Conservation (phyloP, 2,888 invertebrate species). For the Octodonta nipae region DNA sequence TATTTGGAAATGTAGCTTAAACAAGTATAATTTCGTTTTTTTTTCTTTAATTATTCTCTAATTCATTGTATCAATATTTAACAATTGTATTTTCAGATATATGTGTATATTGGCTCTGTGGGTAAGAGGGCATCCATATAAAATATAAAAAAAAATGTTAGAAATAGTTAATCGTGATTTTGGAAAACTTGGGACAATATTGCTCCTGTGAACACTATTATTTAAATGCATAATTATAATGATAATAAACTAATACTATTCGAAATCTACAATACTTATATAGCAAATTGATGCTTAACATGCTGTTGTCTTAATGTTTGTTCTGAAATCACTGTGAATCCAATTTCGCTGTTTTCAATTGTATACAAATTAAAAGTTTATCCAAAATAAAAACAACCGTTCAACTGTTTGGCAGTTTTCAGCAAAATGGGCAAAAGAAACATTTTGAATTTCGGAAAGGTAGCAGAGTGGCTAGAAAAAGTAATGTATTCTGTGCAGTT, state of each 20-base stretch:
- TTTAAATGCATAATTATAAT: too few relatives aligned
- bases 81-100: slow-evolving; percentile 26
- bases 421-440: slow-evolving; percentile 19
- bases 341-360: slow-evolving; percentile 26
- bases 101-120: slow-evolving; percentile 34
- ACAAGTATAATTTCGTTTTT: slow-evolving; percentile 17
- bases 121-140: slow-evolving; percentile 33
- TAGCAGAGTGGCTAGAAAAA: slow-evolving; percentile 16
- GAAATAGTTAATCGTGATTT: slow-evolving; percentile 28
- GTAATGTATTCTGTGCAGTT: slow-evolving; percentile 23
- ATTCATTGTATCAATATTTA: slow-evolving; percentile 18
- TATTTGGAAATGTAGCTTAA: slow-evolving; percentile 23
- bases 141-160: slow-evolving; percentile 17
- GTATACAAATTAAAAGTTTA: slow-evolving; percentile 9
- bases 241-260: too few relatives aligned
- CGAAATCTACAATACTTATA: slow-evolving; percentile 2
- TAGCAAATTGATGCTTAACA: slow-evolving; percentile 8
- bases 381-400: slow-evolving; percentile 23
- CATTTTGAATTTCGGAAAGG: slow-evolving; percentile 17
- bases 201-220: slow-evolving; percentile 14
- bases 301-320: slow-evolving; percentile 28
- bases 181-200: slow-evolving; percentile 29
- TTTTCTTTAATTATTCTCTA: slow-evolving; percentile 15
- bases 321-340: slow-evolving; percentile 27
- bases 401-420: slow-evolving; percentile 29